Evolutionary conservation across 2,888 invertebrate species (phyloP), one percentile per base, ranked within the genome.

Genomic region (Cosmia trapezina): DNA sequence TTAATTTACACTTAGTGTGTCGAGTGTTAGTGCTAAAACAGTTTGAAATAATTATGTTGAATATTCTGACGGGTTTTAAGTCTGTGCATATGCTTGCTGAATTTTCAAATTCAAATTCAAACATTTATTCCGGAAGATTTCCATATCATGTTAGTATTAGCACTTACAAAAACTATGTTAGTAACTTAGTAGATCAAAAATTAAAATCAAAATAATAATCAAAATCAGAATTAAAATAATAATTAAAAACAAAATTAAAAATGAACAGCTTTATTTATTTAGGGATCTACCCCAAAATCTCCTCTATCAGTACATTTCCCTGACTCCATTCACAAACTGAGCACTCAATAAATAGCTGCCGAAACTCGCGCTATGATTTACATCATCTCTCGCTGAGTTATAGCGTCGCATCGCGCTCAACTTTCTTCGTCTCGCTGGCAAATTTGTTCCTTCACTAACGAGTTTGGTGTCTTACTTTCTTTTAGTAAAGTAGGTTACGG

Each of bases 361-460:
- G 78, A 72, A 83, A 80, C 74, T 70, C 70, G 54, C 54, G 83
- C 60, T 68, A 83, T 83, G 78, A 83, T 80, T 78, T 80, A 83
- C 73, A 78, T 71, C 70, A 69, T 70, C 73, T n/a, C 70, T 49
- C n/a, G 60, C 45, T 75, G 72, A 83, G 70, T 81, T 80, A 83
- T 75, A 62, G 65, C 78, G 37, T 75, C 69, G 62, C 78, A 80
- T 81, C 64, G 74, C 67, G 68, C 51, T 62, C 51, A 75, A 83
- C 74, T 78, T 82, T 68, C 83, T 77, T 59, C 70, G 43, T 69
- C 49, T 61, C 37, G 41, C 53, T 70, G n/a, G 64, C 62, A 73
- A 80, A 83, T 83, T 80, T 66, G 67, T 70, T 73, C 61, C 56
- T 43, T n/a, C 54, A 22, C 62, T 78, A 73, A 76, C 70, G 78